These are phyloP conservation scores for Pristionchus pacificus DNA, from an alignment of 1,140 invertebrate genomes.

Conservation along the genomic window DNA sequence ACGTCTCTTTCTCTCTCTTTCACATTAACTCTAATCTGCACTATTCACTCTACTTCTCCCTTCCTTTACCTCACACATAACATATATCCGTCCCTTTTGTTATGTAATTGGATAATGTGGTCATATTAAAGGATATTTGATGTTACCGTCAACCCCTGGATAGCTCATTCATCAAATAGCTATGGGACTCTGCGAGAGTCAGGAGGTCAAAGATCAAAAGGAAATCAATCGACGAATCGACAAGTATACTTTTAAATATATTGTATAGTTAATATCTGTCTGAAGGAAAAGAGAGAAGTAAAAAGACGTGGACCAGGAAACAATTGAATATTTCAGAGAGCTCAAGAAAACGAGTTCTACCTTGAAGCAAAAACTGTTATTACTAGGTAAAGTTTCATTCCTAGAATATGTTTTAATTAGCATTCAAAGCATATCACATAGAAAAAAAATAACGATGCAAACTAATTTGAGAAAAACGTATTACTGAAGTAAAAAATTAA, in stretches of 20 bases:
- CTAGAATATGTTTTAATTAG: not conserved
- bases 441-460: not conserved
- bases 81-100: too few species aligned
- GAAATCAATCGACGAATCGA: not conserved
- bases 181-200: not conserved
- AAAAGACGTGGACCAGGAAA: too few species aligned
- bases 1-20: too few species aligned
- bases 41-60: too few species aligned
- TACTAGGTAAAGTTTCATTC: conserved; percentile 19
- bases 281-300: too few species aligned
- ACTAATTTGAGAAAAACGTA: not conserved
- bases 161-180: too few species aligned
- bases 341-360: not conserved
- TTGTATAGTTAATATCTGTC: not conserved
- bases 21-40: too few species aligned
- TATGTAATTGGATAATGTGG: too few species aligned
- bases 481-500: conserved; percentile 7
- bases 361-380: conserved; percentile 14
- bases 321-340: not conserved
- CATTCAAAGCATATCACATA: not conserved
- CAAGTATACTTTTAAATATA: not conserved
- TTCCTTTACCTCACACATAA: too few species aligned
- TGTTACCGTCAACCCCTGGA: too few species aligned
- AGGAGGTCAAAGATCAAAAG: not conserved
- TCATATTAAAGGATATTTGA: too few species aligned